Conservation (phyloP, 1,140 invertebrate genomes). For the Pachyrhynchus sulphureomaculatus region DNA sequence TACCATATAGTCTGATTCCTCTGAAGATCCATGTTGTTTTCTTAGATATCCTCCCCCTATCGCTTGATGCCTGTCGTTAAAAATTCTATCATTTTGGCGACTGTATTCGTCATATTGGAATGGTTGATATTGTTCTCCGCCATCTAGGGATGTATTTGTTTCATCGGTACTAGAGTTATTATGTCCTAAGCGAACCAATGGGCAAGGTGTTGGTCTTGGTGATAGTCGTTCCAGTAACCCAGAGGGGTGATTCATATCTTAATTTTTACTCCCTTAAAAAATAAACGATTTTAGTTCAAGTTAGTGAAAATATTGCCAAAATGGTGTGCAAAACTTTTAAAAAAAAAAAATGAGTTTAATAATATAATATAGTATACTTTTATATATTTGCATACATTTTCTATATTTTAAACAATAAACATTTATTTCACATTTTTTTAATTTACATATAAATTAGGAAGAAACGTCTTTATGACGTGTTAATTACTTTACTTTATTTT, state of each 20-base stretch:
- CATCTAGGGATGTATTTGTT: constrained; percentile 35
- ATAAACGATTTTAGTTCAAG: no score
- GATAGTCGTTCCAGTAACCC: constrained; percentile 49
- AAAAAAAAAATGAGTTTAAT: no score
- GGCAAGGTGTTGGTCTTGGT: constrained; percentile 55
- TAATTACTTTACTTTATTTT: no score
- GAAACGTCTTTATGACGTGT: no score
- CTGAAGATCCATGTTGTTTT: constrained; percentile 15
- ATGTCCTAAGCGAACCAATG: constrained; percentile 61
- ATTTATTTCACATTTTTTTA: no score
- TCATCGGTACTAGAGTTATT: constrained; percentile 45
- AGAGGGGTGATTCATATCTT: constrained; percentile 44
- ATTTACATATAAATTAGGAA: no score
- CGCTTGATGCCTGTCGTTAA: constrained; percentile 20
- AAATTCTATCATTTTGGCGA: constrained; percentile 17
- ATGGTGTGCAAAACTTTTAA: no score
- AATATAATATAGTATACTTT: no score
- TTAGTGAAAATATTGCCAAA: no score
- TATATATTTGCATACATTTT: no score
- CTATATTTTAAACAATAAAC: no score
- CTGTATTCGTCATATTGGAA: constrained; percentile 32
- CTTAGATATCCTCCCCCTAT: constrained; percentile 12
- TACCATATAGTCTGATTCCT: constrained; percentile 33
- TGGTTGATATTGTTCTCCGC: constrained; percentile 29
- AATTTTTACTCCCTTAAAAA: constrained; percentile 21